Evolutionary conservation across 2,113 vertebrate species (phyloP).

Genomic region (Hippocampus mohnikei): DNA sequence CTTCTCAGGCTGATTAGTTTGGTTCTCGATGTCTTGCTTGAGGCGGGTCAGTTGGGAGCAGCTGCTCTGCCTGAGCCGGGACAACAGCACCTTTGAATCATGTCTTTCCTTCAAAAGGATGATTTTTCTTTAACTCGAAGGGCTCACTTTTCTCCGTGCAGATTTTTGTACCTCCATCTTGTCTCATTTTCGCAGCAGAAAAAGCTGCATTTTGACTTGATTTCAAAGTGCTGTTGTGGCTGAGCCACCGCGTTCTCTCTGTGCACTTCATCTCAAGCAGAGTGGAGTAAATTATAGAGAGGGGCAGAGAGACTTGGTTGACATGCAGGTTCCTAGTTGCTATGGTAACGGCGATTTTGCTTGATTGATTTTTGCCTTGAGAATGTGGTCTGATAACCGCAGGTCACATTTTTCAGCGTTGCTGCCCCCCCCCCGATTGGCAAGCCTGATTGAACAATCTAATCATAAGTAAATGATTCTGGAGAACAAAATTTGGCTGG

Average conservation of each 20-base stretch:
- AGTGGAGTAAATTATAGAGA: slow-evolving; percentile 36
- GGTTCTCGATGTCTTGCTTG: slow-evolving; percentile 37
- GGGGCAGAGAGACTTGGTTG: slow-evolving; percentile 33
- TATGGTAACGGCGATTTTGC: slow-evolving; percentile 49
- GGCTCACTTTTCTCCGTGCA: slow-evolving; percentile 31
- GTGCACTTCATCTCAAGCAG: slow-evolving; percentile 44
- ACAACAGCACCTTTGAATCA: slow-evolving; percentile 53
- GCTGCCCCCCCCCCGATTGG: neutral
- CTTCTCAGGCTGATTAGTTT: slow-evolving; percentile 47
- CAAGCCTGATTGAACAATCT: slow-evolving; percentile 12
- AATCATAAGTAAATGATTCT: neutral
- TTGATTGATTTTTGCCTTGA: slow-evolving; percentile 13
- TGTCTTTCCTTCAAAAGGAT: slow-evolving; percentile 4
- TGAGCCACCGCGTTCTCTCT: slow-evolving; percentile 30
- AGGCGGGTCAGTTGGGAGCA: slow-evolving; percentile 48
- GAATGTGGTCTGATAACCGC: slow-evolving; percentile 30
- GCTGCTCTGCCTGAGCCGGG: slow-evolving; percentile 32
- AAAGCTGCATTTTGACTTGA: slow-evolving; percentile 17
- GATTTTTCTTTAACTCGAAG: slow-evolving; percentile 4
- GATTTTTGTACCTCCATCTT: slow-evolving; percentile 26
- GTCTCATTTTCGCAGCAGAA: slow-evolving; percentile 44
- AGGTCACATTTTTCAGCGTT: slow-evolving; percentile 22
- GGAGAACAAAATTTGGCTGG: neutral
- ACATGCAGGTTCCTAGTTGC: slow-evolving; percentile 60
- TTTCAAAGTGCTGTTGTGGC: slow-evolving; percentile 54